Evolutionary conservation across 2,888 invertebrate genomes (phyloP).

Genomic region (Ferdinandea cuprea): DNA sequence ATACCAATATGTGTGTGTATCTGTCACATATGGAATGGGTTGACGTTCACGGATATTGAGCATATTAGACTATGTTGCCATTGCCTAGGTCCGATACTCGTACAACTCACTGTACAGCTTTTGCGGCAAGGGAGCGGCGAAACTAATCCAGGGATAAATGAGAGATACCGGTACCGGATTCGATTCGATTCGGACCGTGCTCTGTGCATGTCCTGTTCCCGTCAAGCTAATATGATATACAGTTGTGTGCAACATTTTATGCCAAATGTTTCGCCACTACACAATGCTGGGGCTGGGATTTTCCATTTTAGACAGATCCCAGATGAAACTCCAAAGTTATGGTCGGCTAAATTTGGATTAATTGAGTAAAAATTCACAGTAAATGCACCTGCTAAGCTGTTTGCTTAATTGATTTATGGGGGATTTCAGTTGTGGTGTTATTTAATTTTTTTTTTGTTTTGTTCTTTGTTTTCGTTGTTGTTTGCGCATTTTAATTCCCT

Average conservation of each 20-base stretch:
- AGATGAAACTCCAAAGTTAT: slow-evolving; percentile 71
- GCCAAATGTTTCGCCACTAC: slow-evolving; percentile 37
- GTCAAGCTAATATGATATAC: slow-evolving; percentile 76
- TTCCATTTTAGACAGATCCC: slow-evolving; percentile 32
- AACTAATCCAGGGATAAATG: slow-evolving; percentile 76
- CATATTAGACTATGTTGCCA: slow-evolving; percentile 58
- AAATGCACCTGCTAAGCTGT: slow-evolving; percentile 77
- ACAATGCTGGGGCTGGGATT: too few species aligned
- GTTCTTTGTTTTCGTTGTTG: too few species aligned
- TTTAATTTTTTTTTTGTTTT: too few species aligned
- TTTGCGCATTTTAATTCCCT: slow-evolving; percentile 62
- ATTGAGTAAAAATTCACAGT: slow-evolving; percentile 77
- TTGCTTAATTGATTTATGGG: slow-evolving; percentile 81
- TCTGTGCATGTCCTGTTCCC: slow-evolving; percentile 67
- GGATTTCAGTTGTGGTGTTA: slow-evolving; percentile 70
- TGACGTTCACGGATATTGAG: slow-evolving; percentile 71
- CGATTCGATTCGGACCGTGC: slow-evolving; percentile 59
- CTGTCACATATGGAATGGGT: slow-evolving; percentile 13
- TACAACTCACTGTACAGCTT: too few species aligned
- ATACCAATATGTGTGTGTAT: slow-evolving; percentile 27
- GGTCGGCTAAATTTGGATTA: slow-evolving; percentile 76
- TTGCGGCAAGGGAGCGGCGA: slow-evolving; percentile 61
- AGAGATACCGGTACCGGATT: slow-evolving; percentile 68
- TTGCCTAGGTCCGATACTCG: background rate
- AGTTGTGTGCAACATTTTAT: slow-evolving; percentile 70